Conservation (phyloP, 2,113 vertebrate species). For the Crypturellus undulatus region DNA sequence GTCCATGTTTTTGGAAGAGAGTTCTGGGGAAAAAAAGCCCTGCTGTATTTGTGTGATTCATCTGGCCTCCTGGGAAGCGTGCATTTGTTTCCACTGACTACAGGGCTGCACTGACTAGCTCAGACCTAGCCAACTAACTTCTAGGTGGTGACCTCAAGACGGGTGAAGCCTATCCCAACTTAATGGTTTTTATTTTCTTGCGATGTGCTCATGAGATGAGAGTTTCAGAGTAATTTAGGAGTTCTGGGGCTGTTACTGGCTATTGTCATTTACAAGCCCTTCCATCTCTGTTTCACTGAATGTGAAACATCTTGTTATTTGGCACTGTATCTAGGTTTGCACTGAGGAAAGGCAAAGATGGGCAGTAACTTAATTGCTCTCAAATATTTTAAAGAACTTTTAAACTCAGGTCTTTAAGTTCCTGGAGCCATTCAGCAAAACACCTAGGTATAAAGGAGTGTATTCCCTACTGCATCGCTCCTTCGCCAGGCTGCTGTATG, state of each 20-base stretch:
- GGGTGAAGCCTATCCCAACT: neutral
- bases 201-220: neutral
- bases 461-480: neutral
- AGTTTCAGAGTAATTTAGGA: neutral
- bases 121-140: neutral
- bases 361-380: accelerated
- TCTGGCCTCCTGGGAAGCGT: neutral
- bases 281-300: neutral
- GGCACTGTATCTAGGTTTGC: neutral
- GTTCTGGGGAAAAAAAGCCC: constrained; percentile 56
- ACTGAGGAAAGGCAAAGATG: neutral
- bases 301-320: neutral
- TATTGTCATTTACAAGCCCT: neutral
- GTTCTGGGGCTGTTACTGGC: neutral
- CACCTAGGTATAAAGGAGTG: neutral
- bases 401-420: neutral
- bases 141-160: neutral
- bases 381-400: neutral
- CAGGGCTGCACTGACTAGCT: neutral
- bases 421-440: neutral
- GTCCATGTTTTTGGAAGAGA: neutral
- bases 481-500: neutral
- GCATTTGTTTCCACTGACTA: constrained; percentile 53
- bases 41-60: neutral
- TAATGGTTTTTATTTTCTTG: neutral